Base-by-base conservation (phyloP, 2,797 vertebrate genomes). In the Anableps anableps region DNA sequence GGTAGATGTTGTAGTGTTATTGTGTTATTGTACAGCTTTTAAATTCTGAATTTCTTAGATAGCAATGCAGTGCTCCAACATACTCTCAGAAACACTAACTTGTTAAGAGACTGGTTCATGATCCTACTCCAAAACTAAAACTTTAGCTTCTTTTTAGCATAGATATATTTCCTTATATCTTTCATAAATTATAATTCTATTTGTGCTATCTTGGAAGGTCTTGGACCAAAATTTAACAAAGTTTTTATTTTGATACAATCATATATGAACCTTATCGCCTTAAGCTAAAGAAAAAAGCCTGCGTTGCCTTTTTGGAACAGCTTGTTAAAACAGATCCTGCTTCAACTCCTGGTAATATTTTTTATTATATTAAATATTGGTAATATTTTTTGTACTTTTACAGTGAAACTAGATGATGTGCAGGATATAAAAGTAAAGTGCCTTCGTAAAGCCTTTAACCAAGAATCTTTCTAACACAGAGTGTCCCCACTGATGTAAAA, bases 201-300 rank as follows among this genome's bases (percentile, higher is more conserved):
- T 79, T 16, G 8, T 78, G 76, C 82, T 90, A 83, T 86, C 85
- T 80, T 84, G 77, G 81, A 93, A 91, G 88, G 88, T 92, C 90
- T 88, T 41, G 94, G 93, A 95, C 94, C 93, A 95, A 96, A 93
- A 87, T 88, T 92, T 84, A 89, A 83, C 64, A 78, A 80, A 72
- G 75, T 43, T 81, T 77, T 79, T 88, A 77, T 88, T 89, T 88
- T 90, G 74, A 90, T 84, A 88, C 75, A 73, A 68, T 77, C 76
- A 78, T n/a, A 82, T 85, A 83, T 62, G 81, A 89, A 89, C 89
- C 91, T 82, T 85, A 84, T 79, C 91, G 92, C 94, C 92, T 94
- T 94, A 91, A 91, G 72, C 75, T 76, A 78, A 83, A 80, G 62
- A 81, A 83, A 86, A 80, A 80, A 50, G 72, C 84, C 58, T 80